A percentile compares a stretch with the other conserved stretches of the same genome.
Evolutionary conservation across 2,797 vertebrate genomes (phyloP).

Genomic region (Tadarida brasiliensis): DNA sequence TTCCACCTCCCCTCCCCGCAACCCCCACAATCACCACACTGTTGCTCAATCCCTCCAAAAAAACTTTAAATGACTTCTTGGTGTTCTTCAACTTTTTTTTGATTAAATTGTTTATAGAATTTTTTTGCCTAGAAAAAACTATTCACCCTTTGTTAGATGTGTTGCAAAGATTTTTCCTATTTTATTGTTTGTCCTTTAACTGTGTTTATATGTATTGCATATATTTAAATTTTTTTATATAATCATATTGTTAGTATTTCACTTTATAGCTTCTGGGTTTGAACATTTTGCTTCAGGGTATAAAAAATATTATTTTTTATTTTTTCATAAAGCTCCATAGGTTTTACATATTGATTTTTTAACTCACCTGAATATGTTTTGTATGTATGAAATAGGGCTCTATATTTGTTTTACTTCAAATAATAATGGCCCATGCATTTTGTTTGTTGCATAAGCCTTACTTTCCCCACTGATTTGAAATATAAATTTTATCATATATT

Average conservation of each 20-base stretch:
- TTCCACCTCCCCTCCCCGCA: too few species aligned
- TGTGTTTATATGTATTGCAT: background rate
- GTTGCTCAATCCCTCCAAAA: too few species aligned
- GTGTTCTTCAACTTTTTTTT: background rate
- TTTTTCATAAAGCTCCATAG: background rate
- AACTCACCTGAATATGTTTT: background rate
- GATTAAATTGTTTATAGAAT: background rate
- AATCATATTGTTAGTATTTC: background rate
- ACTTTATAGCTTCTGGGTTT: background rate
- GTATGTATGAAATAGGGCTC: background rate
- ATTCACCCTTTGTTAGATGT: background rate
- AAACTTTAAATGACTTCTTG: background rate
- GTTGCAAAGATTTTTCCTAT: background rate
- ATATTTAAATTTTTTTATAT: background rate
- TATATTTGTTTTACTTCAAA: background rate
- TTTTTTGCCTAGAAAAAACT: background rate
- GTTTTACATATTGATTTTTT: slow-evolving; percentile 21
- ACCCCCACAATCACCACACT: too few species aligned
- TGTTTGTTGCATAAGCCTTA: background rate
- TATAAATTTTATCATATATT: background rate
- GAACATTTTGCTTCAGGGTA: background rate
- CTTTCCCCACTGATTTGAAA: background rate
- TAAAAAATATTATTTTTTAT: background rate
- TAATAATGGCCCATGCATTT: background rate
- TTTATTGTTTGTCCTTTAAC: background rate